These are phyloP conservation scores for Orycteropus afer DNA, from an alignment of 2,113 vertebrate species.

Conservation along the genomic window DNA sequence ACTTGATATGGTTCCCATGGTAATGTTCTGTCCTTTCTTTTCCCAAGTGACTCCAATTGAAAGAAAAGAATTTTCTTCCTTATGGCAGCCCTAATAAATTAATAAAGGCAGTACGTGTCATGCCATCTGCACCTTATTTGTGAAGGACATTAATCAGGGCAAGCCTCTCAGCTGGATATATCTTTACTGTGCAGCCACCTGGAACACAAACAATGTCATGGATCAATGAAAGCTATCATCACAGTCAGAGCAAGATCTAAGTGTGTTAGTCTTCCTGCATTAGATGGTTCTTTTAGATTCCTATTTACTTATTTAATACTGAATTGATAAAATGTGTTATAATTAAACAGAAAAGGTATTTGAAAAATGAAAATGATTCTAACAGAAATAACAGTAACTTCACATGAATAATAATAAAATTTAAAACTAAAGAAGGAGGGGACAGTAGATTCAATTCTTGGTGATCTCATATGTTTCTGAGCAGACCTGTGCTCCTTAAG, in stretches of 20 bases:
- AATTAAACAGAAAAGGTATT: not conserved
- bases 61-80: conserved; percentile 49
- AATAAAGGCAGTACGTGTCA: conserved; percentile 68
- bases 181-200: conserved; percentile 51
- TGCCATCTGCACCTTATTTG: conserved; percentile 64
- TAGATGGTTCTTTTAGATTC: not conserved
- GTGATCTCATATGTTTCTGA: not conserved
- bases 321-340: not conserved
- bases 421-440: not conserved
- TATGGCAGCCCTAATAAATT: conserved; percentile 69
- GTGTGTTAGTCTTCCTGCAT: not conserved
- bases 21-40: conserved; percentile 47
- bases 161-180: not conserved
- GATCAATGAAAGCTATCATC: not conserved
- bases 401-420: not conserved
- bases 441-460: not conserved
- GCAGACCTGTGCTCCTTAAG: not conserved
- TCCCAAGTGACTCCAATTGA: conserved; percentile 35
- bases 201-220: conserved; percentile 44
- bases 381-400: not conserved
- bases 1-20: conserved; percentile 9
- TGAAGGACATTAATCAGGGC: conserved; percentile 68
- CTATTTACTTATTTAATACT: too few species aligned
- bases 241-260: not conserved
- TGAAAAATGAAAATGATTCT: not conserved